Conservation (phyloP, 2,113 vertebrate species). For the Eretmochelys imbricata region DNA sequence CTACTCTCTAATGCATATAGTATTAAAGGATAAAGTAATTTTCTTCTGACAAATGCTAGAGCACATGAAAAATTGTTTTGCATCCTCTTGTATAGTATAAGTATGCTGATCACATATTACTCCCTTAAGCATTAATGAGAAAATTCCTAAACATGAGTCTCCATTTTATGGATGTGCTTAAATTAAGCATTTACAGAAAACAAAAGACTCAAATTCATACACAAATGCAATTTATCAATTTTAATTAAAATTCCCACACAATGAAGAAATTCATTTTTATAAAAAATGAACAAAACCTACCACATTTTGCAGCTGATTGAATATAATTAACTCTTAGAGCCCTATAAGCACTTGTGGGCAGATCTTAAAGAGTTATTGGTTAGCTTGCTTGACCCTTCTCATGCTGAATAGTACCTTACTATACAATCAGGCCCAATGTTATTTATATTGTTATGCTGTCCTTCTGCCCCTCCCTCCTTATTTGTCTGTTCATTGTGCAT, state of each 20-base stretch:
- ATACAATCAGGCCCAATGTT: accelerated
- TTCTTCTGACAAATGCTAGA: constrained; percentile 7
- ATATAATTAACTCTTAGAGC: neutral
- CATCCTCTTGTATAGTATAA: neutral
- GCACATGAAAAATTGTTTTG: neutral
- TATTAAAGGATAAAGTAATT: constrained; percentile 21
- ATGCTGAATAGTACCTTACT: neutral
- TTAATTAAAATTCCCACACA: constrained; percentile 6
- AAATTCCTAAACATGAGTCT: constrained; percentile 13
- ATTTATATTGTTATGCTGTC: neutral
- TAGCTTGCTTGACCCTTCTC: neutral
- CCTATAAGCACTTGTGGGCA: accelerated
- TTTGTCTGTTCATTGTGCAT: neutral
- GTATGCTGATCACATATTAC: neutral
- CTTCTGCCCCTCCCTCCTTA: neutral
- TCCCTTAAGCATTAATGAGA: neutral
- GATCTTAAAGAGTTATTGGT: neutral
- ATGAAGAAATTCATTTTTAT: neutral
- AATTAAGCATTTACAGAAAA: constrained; percentile 40
- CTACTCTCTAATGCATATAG: neutral
- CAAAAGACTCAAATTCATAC: constrained; percentile 23
- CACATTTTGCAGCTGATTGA: neutral
- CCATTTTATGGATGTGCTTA: constrained; percentile 10
- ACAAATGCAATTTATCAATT: constrained; percentile 1
- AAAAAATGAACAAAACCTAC: neutral